Base-by-base conservation (phyloP, 64 coral and sea anemone species). In the Orbicella faveolata region DNA sequence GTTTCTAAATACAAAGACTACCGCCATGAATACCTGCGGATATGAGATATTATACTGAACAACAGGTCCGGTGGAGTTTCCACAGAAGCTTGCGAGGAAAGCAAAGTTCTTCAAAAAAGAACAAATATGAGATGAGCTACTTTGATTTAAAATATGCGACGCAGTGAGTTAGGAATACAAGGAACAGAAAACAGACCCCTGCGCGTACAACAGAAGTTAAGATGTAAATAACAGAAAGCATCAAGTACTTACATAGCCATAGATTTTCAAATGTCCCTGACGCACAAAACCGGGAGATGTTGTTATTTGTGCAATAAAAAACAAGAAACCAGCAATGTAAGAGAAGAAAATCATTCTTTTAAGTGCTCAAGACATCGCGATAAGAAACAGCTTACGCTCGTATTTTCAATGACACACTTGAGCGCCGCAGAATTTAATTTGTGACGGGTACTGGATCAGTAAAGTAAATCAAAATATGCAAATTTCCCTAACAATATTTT, bases 61-160 rank as follows among this genome's bases (percentile, higher is more conserved):
- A 52, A 72, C 21, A 1, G 82, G 82, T 15, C 82, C 82, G 41
- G 36, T 85, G 21, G 63, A 65, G 61, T 85, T 85, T 69, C 82
- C 82, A 73, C 82, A 85, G 82, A 85, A 85, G 82, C 82, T 85
- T 73, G 64, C 63, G 53, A 85, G 37, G 64, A 72, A 85, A 2
- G 82, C 82, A 85, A 85, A 85, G 66, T 85, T 85, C 82, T 85
- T 14, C 3, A 25, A 52, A 84, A 65, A 85, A 9, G 4, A 70
- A 70, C 18, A 21, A 68, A 7, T 3, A 68, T 23, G 10, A 41
- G 26, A 16, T 59, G 11, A 16, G 11, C 15, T 15, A 15, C 11
- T 59, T 59, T 59, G 55, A 14, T 59, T 59, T 1, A 14, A 59
- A 59, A 59, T 59, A 59, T 59, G 55, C 55, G 11, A 59, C 55